phyloP scores from a whole-genome alignment of 2,113 vertebrate genomes.

The Leptodactylus fuscus region DNA sequence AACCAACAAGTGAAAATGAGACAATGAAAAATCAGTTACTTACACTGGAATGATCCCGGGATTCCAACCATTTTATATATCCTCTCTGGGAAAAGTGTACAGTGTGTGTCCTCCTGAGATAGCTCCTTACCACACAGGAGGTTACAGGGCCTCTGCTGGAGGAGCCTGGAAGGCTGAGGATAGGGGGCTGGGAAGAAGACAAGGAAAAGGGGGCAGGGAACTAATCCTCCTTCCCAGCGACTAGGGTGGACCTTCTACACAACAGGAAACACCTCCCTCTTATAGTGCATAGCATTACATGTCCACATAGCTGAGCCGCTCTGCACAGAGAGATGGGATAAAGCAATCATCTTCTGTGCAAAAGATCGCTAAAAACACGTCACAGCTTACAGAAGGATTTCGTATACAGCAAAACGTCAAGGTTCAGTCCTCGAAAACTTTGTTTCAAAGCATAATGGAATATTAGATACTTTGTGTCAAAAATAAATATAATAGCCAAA shows the following conservation, averaged over 20 bases:
- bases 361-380: too few species aligned
- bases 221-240: not conserved
- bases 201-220: slow-evolving; percentile 43
- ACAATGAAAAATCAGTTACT: not conserved
- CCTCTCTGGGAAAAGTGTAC: not conserved
- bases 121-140: not conserved
- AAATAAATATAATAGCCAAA: too few species aligned
- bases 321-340: not conserved
- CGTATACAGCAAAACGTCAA: too few species aligned
- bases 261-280: slow-evolving; percentile 9
- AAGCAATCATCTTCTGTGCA: not conserved
- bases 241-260: not conserved
- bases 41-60: slow-evolving; percentile 53
- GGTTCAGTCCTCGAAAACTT: too few species aligned
- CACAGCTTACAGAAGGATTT: too few species aligned
- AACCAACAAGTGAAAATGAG: not conserved
- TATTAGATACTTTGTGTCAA: too few species aligned
- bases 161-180: slow-evolving; percentile 14
- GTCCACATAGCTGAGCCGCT: slow-evolving; percentile 2
- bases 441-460: too few species aligned
- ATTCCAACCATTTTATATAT: slow-evolving; percentile 51
- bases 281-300: not conserved
- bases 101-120: not conserved
- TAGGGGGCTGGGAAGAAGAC: slow-evolving; percentile 46
- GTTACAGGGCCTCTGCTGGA: slow-evolving; percentile 37